Evolutionary conservation across 2,888 invertebrate genomes (phyloP).

Genomic region (Acanthoscelides obtectus): DNA sequence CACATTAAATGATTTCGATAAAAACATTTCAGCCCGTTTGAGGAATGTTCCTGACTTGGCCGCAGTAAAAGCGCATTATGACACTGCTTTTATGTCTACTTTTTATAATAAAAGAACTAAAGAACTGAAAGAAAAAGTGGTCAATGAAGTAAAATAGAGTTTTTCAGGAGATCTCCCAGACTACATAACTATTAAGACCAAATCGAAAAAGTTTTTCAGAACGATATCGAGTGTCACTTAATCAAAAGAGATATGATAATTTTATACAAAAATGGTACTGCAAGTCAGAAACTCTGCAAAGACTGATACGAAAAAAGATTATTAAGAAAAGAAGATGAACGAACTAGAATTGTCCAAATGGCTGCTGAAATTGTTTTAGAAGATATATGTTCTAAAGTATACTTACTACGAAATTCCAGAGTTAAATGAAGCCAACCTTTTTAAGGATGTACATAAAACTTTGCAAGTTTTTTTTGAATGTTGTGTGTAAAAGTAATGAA

Average conservation of each 20-base stretch:
- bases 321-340: conserved; percentile 29
- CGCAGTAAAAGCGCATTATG: conserved; percentile 27
- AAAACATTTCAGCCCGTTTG: conserved; percentile 25
- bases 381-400: conserved; percentile 23
- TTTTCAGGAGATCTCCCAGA: conserved; percentile 6
- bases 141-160: conserved; percentile 4
- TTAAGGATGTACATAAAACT: conserved; percentile 28
- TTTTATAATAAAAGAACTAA: conserved; percentile 26
- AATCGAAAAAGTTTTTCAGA: conserved; percentile 26
- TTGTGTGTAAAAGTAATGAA: conserved; percentile 8
- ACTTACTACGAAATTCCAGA: conserved; percentile 23
- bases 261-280: conserved; percentile 26
- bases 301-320: conserved; percentile 31
- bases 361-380: conserved; percentile 35
- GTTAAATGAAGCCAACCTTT: conserved; percentile 24
- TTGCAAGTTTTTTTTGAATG: conserved; percentile 25
- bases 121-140: conserved; percentile 25
- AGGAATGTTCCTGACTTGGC: conserved; percentile 25
- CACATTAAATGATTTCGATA: conserved; percentile 25
- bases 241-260: conserved; percentile 25
- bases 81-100: conserved; percentile 27
- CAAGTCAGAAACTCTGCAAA: conserved; percentile 27
- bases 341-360: conserved; percentile 32
- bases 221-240: conserved; percentile 27
- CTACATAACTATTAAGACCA: conserved; percentile 8